A percentile compares a stretch with the other conserved stretches of the same genome.
Conservation (phyloP, 2,797 vertebrate species). For the Hirundo rustica region DNA sequence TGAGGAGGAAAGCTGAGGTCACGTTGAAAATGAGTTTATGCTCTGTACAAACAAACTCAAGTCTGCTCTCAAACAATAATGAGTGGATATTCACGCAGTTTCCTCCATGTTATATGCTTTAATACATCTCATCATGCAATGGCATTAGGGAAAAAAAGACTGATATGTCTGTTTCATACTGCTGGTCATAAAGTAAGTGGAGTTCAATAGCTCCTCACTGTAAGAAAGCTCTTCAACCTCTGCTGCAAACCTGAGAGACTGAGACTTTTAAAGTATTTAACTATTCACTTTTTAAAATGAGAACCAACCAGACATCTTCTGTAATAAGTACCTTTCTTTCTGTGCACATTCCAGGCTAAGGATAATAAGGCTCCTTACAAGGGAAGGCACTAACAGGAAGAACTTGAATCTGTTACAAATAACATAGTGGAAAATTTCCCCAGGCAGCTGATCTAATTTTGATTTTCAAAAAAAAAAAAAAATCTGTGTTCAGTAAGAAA, state of each 20-base stretch:
- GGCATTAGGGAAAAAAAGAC: neutral
- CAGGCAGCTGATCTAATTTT: constrained; percentile 30
- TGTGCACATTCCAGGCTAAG: neutral
- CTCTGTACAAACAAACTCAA: neutral
- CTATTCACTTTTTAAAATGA: neutral
- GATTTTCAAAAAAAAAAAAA: constrained; percentile 19
- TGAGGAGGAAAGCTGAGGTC: neutral
- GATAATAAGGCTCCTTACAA: neutral
- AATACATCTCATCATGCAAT: neutral
- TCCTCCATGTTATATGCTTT: neutral
- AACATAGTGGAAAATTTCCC: constrained; percentile 34
- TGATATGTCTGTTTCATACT: neutral
- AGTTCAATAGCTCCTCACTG: neutral
- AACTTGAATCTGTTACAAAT: constrained; percentile 20
- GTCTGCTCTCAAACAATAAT: neutral
- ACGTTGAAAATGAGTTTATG: neutral
- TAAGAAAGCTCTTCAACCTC: neutral
- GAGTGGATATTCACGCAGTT: neutral
- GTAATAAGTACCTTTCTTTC: neutral
- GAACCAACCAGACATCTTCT: neutral
- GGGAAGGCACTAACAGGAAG: neutral
- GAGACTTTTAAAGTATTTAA: neutral
- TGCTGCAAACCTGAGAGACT: neutral
- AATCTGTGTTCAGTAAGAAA: neutral
- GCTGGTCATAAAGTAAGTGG: neutral